These are phyloP conservation scores for Lynx canadensis DNA, from an alignment of 2,113 vertebrate species.

Conservation along the genomic window DNA sequence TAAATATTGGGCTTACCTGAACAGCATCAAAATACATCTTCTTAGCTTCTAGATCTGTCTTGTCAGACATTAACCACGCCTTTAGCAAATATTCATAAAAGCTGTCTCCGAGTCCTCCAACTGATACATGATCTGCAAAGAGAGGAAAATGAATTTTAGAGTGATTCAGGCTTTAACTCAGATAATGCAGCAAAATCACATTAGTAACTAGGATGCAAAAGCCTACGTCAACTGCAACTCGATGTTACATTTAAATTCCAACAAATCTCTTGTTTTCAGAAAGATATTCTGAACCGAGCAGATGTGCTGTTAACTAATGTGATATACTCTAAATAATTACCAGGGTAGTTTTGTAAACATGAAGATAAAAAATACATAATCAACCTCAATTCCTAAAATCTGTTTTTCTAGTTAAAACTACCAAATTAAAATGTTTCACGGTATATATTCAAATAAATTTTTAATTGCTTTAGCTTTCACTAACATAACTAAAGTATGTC, in stretches of 20 bases:
- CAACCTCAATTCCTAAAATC: not conserved
- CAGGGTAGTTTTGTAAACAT: not conserved
- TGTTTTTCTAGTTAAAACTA: not conserved
- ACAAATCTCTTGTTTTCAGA: constrained; percentile 34
- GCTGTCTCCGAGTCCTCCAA: constrained; percentile 97
- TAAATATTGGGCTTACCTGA: constrained; percentile 90
- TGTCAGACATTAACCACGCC: constrained; percentile 99
- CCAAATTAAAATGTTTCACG: not conserved
- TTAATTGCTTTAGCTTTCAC: constrained; percentile 12
- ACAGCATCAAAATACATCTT: constrained; percentile 97
- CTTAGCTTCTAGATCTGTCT: constrained; percentile 95
- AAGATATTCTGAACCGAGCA: constrained; percentile 40
- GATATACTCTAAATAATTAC: constrained; percentile 26
- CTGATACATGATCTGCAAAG: constrained; percentile 95
- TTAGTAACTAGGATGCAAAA: constrained; percentile 55
- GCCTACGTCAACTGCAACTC: not conserved
- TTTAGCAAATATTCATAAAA: constrained; percentile 99
- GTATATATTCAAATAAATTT: not conserved
- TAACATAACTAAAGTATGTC: not conserved
- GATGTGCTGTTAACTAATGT: constrained; percentile 8
- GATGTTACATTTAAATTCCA: not conserved
- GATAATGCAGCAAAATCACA: constrained; percentile 70
- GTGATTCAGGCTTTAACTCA: constrained; percentile 72
- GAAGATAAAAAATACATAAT: not conserved
- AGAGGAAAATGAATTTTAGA: constrained; percentile 74